phyloP scores from a whole-genome alignment of 1,140 invertebrate genomes.

The Tetramorium alpestre region DNA sequence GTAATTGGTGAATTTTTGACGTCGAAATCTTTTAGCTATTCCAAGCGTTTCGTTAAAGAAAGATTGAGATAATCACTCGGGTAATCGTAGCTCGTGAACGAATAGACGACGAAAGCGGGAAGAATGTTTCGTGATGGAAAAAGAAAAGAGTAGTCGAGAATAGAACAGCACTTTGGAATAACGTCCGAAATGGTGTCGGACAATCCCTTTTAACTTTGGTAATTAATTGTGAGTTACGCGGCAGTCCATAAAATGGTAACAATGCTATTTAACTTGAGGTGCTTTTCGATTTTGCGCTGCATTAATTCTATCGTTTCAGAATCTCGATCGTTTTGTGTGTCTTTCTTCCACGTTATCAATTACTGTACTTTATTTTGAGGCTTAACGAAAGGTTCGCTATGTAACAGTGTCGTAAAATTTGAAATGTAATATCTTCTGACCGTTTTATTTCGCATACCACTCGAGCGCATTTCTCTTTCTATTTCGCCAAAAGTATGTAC shows the following conservation, averaged over 20 bases:
- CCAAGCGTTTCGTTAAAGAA: slow-evolving; percentile 9
- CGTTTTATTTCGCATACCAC: not conserved
- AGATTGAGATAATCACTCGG: slow-evolving; percentile 29
- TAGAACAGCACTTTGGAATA: not conserved
- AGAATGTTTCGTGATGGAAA: not conserved
- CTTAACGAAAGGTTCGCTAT: not conserved
- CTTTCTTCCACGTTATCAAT: not conserved
- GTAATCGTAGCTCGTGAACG: slow-evolving; percentile 1
- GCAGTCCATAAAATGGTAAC: slow-evolving; percentile 30
- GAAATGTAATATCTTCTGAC: not conserved
- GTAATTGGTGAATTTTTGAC: not conserved
- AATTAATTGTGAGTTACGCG: slow-evolving; percentile 46
- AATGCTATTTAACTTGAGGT: slow-evolving; percentile 25
- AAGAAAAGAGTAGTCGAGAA: not conserved
- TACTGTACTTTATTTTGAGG: not conserved
- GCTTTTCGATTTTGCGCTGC: slow-evolving; percentile 17
- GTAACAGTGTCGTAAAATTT: not conserved
- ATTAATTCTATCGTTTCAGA: slow-evolving; percentile 29
- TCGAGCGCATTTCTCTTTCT: not conserved
- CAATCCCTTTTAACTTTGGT: slow-evolving; percentile 42
- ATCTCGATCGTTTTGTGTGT: not conserved
- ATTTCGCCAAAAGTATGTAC: not conserved
- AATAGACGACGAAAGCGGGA: slow-evolving; percentile 8
- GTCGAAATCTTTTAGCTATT: slow-evolving; percentile 11
- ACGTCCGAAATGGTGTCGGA: slow-evolving; percentile 2